These are phyloP conservation scores for Rhagonycha fulva DNA, from an alignment of 2,888 invertebrate species.

Conservation along the genomic window DNA sequence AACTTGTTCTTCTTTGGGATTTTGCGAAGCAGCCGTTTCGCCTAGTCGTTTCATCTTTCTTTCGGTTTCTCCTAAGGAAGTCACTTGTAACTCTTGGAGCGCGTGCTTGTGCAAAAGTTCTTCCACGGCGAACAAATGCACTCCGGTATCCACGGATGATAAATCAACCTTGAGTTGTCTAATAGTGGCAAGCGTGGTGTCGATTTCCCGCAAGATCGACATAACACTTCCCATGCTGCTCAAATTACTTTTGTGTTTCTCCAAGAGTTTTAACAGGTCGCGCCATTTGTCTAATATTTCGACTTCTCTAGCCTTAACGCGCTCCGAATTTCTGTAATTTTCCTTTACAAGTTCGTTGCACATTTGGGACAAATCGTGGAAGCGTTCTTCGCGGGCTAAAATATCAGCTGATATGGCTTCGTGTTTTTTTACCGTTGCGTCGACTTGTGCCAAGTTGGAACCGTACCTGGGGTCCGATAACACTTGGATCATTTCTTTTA, in stretches of 20 bases:
- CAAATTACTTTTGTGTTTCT: slow-evolving; percentile 79
- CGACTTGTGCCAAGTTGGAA: slow-evolving; percentile 88
- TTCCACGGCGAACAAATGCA: slow-evolving; percentile 93
- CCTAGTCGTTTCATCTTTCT: slow-evolving; percentile 75
- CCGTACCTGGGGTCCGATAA: slow-evolving; percentile 90
- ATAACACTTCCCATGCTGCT: slow-evolving; percentile 82
- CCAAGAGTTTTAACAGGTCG: slow-evolving; percentile 80
- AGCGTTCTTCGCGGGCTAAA: slow-evolving; percentile 88
- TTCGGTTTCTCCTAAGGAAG: slow-evolving; percentile 85
- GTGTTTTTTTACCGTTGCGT: slow-evolving; percentile 97
- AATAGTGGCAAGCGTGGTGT: slow-evolving; percentile 83
- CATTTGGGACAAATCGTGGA: slow-evolving; percentile 92
- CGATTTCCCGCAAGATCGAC: slow-evolving; percentile 88
- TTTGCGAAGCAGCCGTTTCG: slow-evolving; percentile 53
- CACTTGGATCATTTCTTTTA: slow-evolving; percentile 97
- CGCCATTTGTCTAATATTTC: slow-evolving; percentile 88
- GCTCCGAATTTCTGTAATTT: slow-evolving; percentile 87
- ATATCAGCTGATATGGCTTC: slow-evolving; percentile 98
- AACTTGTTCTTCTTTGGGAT: slow-evolving; percentile 61
- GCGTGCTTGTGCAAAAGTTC: slow-evolving; percentile 93
- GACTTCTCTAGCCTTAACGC: slow-evolving; percentile 64
- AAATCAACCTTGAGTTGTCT: slow-evolving; percentile 77
- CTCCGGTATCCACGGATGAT: slow-evolving; percentile 86
- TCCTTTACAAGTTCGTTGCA: slow-evolving; percentile 89
- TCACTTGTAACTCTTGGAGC: slow-evolving; percentile 88